Conservation (phyloP, 2,797 vertebrate species). For the Mormyrops boulengeri region DNA sequence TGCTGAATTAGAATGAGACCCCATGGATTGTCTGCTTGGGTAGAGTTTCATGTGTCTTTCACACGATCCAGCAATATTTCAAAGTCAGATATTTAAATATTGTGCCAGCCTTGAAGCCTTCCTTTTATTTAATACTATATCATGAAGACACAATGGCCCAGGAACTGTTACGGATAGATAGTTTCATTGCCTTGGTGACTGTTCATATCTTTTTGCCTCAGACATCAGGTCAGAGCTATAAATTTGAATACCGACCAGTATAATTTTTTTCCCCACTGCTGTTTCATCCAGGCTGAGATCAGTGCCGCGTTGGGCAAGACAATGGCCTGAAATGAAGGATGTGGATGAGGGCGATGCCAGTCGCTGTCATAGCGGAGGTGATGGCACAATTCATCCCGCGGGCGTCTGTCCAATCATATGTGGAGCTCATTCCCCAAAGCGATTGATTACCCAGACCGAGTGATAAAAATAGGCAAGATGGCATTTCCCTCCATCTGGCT, state of each 20-base stretch:
- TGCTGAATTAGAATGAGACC: neutral
- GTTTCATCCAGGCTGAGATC: neutral
- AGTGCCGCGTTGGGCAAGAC: neutral
- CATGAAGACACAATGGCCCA: neutral
- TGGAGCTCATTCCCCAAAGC: constrained; percentile 3
- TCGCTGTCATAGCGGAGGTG: neutral
- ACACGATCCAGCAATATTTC: neutral
- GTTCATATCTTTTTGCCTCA: neutral
- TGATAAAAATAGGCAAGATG: constrained; percentile 1
- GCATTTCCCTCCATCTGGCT: neutral
- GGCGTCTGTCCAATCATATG: neutral
- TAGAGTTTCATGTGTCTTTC: neutral
- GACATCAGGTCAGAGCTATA: neutral
- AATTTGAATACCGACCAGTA: neutral
- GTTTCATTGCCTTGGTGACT: neutral
- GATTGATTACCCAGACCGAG: neutral
- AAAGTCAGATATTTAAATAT: neutral
- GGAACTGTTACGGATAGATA: neutral
- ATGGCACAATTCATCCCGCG: neutral
- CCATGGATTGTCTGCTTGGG: neutral
- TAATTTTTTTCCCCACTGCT: neutral
- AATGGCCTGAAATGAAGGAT: neutral
- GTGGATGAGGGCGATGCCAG: neutral
- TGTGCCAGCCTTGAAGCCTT: neutral
- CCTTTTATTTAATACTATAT: neutral